Conservation (phyloP, 2,888 invertebrate genomes). For the Macrophya alboannulata region DNA sequence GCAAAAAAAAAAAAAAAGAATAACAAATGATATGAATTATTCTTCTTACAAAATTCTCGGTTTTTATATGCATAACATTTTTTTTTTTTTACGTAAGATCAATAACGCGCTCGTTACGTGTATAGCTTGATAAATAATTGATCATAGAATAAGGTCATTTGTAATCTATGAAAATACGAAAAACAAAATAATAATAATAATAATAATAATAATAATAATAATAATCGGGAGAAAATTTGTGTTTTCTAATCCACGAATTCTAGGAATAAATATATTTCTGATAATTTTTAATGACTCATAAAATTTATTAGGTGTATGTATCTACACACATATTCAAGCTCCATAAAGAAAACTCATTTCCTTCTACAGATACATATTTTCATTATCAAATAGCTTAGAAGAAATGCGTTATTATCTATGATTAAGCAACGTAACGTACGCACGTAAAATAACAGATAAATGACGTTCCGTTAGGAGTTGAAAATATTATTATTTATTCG, state of each 20-base stretch:
- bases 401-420: background rate
- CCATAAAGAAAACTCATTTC: background rate
- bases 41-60: background rate
- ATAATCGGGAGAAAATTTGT: background rate
- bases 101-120: background rate
- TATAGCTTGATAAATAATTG: background rate
- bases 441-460: background rate
- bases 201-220: too few relatives aligned
- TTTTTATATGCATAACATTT: background rate
- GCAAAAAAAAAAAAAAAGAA: background rate
- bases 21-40: background rate
- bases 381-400: background rate
- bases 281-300: background rate
- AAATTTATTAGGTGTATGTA: too few relatives aligned
- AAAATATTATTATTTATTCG: background rate
- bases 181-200: background rate
- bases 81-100: background rate
- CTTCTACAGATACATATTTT: background rate
- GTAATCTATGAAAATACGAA: background rate
- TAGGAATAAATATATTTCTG: background rate
- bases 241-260: background rate
- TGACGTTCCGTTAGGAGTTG: background rate
- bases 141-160: constrained; percentile 1
- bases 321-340: too few relatives aligned
- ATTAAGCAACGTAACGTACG: background rate